Conservation (phyloP, 2,113 vertebrate genomes). For the Myodes glareolus region DNA sequence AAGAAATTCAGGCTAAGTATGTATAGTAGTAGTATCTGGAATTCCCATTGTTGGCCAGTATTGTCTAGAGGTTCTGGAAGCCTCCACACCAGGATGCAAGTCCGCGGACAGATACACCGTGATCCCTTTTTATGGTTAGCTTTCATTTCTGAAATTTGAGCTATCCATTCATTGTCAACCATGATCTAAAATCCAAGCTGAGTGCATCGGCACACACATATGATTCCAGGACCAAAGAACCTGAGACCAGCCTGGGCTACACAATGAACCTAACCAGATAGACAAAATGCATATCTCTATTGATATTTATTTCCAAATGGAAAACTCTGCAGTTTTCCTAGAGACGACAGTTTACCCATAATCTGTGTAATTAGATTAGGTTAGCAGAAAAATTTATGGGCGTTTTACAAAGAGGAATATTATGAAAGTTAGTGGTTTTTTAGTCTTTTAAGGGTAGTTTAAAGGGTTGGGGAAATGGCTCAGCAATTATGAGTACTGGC, state of each 20-base stretch:
- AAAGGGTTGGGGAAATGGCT: neutral
- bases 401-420: neutral
- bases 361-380: neutral
- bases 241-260: neutral
- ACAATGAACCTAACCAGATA: neutral
- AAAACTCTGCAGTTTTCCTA: neutral
- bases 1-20: neutral
- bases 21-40: too few species aligned
- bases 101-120: accelerated
- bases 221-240: neutral
- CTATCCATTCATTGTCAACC: neutral
- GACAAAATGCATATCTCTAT: neutral
- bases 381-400: neutral
- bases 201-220: too few species aligned
- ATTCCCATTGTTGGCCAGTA: neutral
- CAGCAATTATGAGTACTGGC: neutral
- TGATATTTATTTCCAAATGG: neutral
- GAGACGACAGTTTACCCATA: neutral
- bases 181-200: neutral
- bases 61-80: neutral
- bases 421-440: neutral
- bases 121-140: neutral
- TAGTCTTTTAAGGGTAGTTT: neutral
- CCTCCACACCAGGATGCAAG: neutral
- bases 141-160: neutral